Percentiles rank a stretch among this genome's conserved stretches.
Evolutionary conservation across 2,888 invertebrate species (phyloP).

Genomic region (Enchytraeus crypticus): DNA sequence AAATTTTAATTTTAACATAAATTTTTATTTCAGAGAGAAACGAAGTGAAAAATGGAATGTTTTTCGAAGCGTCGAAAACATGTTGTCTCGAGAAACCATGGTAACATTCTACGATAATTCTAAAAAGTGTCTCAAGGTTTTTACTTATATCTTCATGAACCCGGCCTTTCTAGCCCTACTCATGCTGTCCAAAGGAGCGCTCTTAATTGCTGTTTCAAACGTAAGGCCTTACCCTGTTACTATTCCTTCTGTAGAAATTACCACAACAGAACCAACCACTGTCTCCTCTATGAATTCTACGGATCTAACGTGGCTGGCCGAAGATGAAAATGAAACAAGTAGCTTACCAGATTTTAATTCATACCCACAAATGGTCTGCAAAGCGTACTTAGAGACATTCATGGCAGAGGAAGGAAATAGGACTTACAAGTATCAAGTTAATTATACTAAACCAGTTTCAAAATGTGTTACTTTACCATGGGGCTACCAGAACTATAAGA

Average conservation of each 20-base stretch:
- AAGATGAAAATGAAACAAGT: no score
- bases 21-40: background rate
- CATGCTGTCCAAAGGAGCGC: constrained; percentile 20
- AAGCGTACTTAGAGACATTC: background rate
- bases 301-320: no score
- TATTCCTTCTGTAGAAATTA: background rate
- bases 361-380: background rate
- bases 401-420: no score
- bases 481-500: background rate
- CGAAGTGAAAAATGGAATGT: constrained; percentile 33
- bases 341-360: no score
- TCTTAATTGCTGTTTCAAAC: constrained; percentile 14
- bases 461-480: constrained; percentile 1
- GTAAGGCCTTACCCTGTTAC: background rate
- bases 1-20: no score
- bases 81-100: constrained; percentile 27
- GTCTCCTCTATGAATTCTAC: no score
- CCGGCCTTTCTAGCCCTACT: constrained; percentile 63
- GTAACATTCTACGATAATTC: constrained; percentile 22
- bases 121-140: constrained; percentile 47
- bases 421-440: background rate
- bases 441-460: background rate
- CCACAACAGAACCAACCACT: no score
- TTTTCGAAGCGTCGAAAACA: constrained; percentile 37
- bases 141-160: constrained; percentile 78